Percentiles rank a stretch among this genome's conserved stretches.
These are phyloP conservation scores for Electrophaes corylata DNA, from an alignment of 2,888 invertebrate species.

Conservation along the genomic window DNA sequence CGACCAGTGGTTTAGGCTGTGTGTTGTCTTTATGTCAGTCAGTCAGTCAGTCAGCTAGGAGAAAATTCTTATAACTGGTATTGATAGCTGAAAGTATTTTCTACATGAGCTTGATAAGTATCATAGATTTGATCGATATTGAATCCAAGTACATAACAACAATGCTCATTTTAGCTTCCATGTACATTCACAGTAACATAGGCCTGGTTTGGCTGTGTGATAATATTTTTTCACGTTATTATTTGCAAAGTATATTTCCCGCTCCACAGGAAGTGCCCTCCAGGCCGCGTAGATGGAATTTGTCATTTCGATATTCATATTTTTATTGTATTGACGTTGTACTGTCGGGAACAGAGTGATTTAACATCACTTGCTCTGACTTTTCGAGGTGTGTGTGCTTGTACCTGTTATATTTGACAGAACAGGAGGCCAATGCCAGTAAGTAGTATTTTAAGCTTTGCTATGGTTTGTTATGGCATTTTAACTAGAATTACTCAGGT, in stretches of 20 bases:
- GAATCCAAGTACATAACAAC: background rate
- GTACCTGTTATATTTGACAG: background rate
- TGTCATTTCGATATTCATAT: slow-evolving; percentile 42
- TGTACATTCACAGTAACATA: background rate
- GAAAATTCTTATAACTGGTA: no score
- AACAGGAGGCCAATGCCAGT: no score
- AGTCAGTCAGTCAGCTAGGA: no score
- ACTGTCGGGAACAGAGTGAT: slow-evolving; percentile 12
- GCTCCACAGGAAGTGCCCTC: slow-evolving; percentile 40
- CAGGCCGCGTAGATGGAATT: slow-evolving; percentile 38
- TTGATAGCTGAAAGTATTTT: no score
- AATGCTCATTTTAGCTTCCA: slow-evolving; percentile 4
- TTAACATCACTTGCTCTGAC: slow-evolving; percentile 6
- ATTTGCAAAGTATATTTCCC: slow-evolving; percentile 46
- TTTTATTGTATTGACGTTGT: slow-evolving; percentile 34
- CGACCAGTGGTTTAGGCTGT: no score
- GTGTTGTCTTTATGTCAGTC: no score
- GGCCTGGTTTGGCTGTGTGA: slow-evolving; percentile 31
- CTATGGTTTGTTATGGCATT: no score
- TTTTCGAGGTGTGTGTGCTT: background rate
- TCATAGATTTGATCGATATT: background rate
- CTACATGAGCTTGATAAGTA: background rate
- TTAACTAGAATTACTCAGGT: no score
- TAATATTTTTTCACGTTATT: slow-evolving; percentile 47
- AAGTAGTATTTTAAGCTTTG: no score